Evolutionary conservation across 1,140 invertebrate genomes (phyloP), one percentile per base, ranked within the genome.

Genomic region (Episyrphus balteatus): DNA sequence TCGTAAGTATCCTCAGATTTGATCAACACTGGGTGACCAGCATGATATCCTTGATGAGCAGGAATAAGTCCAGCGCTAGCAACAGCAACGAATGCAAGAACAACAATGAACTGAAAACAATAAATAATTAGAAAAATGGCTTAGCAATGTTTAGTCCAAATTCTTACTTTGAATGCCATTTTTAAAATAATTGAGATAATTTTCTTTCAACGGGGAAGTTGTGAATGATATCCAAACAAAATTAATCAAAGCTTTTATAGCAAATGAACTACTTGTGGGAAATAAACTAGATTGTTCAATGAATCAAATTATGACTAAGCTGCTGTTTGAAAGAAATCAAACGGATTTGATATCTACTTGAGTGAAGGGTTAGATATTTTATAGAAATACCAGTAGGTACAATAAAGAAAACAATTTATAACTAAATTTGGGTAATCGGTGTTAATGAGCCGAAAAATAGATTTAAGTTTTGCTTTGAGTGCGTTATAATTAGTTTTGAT

Each of bases 121-220:
- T 17, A 50, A 9, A 32, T 49, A 42, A 39, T 46, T 36, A n/a
- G n/a, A n/a, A 38, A 37, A 12, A 33, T 3, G 37, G 9, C 34
- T 44, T 37, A 9, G 26, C 7, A n/a, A 15, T 31, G 11, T 19
- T 19, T 44, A 34, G 41, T 36, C 19, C 46, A 15, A 19, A 19
- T 30, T 50, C 51, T 58, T 47, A 64, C 62, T 56, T 65, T 65
- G 52, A 65, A 65, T 30, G 61, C 62, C 62, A 65, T 65, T 41
- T 61, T 55, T 34, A n/a, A 13, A 46, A 10, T 50, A 34, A 44
- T 40, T 14, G 40, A 21, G 47, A 47, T 47, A 60, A 61, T 63
- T 61, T 63, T 58, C 59, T 43, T 54, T 49, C 57, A 56, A 50
- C 48, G 40, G 46, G 55, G 50, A 42, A 50, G 42, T 54, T 51